A percentile compares a stretch with the other conserved stretches of the same genome.
Conservation (phyloP, 2,888 invertebrate genomes). For the Ennomos erosarius region DNA sequence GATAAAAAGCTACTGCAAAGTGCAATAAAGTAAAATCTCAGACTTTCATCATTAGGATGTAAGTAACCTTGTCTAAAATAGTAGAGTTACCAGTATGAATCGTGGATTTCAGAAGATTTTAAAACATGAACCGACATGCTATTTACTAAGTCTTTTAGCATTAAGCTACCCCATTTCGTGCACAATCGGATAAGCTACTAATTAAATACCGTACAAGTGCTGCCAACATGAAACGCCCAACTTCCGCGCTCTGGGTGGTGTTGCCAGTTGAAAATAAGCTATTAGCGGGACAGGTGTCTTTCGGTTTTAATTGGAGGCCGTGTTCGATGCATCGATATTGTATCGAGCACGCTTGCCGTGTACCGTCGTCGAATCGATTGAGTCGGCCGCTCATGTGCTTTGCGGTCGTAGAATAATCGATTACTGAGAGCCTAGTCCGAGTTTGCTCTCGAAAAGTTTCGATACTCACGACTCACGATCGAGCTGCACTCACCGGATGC, state of each 20-base stretch:
- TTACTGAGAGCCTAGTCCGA: too few relatives aligned
- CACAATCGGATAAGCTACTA: constrained; percentile 41
- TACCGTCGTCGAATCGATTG: constrained; percentile 4
- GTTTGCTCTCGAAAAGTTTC: too few relatives aligned
- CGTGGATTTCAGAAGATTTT: neutral
- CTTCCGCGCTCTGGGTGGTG: constrained; percentile 45
- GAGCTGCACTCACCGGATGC: too few relatives aligned
- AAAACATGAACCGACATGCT: constrained; percentile 2
- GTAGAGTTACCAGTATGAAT: too few relatives aligned
- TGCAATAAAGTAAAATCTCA: too few relatives aligned
- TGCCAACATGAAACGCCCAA: constrained; percentile 38
- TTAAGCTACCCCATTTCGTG: constrained; percentile 19
- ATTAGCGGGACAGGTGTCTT: constrained; percentile 45
- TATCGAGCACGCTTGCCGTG: constrained; percentile 25
- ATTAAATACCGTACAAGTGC: constrained; percentile 39
- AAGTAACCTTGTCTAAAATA: too few relatives aligned
- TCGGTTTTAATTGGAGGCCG: constrained; percentile 46
- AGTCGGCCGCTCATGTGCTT: neutral
- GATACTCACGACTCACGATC: too few relatives aligned
- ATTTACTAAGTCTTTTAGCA: neutral
- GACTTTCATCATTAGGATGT: too few relatives aligned
- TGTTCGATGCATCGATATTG: constrained; percentile 39
- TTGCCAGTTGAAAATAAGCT: constrained; percentile 41
- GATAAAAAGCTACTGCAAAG: too few relatives aligned
- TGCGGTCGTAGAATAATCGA: neutral